Base-by-base conservation (phyloP, 2,113 vertebrate genomes). In the Elaphurus davidianus region DNA sequence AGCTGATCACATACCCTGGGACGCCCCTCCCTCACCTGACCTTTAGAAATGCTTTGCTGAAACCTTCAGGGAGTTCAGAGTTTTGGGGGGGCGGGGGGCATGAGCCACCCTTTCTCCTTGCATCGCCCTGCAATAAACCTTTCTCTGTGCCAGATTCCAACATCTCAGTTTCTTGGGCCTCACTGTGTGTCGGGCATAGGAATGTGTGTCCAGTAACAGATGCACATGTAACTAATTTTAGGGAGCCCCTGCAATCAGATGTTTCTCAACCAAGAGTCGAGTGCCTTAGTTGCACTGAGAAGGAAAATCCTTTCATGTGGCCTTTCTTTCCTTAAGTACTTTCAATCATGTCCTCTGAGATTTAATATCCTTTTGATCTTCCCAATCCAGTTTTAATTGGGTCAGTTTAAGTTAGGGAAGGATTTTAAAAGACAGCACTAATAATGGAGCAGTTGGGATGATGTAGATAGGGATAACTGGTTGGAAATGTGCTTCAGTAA, bases 361-460 rank as follows among this genome's bases (percentile, higher is more conserved):
- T 84, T 91, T 74, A 90, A 43, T 97, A 28, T 60, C 40, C 71
- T 97, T 97, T 83, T 94, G 88, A 96, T 96, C 91, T 89, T 90
- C 67, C 28, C 90, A 47, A 16, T 90, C 92, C 86, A 43, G 21
- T 91, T 97, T 95, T 87, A 92, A 96, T 79, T 64, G 95, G 90
- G n/a, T 97, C 74, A 59, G 47, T 97, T 98, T 36, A 93, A 27
- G 28, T 94, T 74, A 91, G 79, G 45, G 82, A 76, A 96, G 84
- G 40, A 62, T 90, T 78, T 97, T 90, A 71, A 96, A 88, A 91
- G 67, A 33, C 12, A 52, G 5, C 50, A 28, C 13, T 82, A 59
- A 45, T 52, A 86, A 33, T 19, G 57, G 23, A 40, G 33, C 6
- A 2, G 87, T 94, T 30, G 55, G 76, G 7, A 47, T 85, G 36